phyloP scores from a whole-genome alignment of 1,140 invertebrate species.

The Microplitis demolitor region DNA sequence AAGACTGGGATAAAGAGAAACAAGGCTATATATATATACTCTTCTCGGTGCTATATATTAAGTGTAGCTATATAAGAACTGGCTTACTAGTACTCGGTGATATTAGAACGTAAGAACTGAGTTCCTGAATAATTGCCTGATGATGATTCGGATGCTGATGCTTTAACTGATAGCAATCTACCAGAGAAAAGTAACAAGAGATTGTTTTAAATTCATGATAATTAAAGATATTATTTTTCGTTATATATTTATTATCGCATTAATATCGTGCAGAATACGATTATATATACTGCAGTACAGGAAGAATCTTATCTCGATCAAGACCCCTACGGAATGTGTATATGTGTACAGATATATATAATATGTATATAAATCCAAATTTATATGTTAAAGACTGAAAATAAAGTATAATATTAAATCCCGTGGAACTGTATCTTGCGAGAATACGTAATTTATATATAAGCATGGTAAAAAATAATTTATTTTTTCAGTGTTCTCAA shows the following conservation, averaged over 20 bases:
- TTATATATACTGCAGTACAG: conserved; percentile 12
- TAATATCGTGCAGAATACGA: conserved; percentile 36
- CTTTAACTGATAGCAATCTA: neutral
- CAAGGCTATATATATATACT: neutral
- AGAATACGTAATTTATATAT: no score
- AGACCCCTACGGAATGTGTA: conserved; percentile 20
- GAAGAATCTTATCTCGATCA: conserved; percentile 30
- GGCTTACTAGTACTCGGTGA: conserved; percentile 21
- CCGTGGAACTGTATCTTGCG: no score
- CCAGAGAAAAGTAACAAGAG: neutral
- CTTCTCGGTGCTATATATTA: conserved; percentile 35
- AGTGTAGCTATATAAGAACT: conserved; percentile 44
- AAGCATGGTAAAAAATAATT: no score
- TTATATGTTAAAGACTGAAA: neutral
- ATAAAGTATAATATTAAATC: neutral
- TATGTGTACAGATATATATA: no score
- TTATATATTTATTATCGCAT: conserved; percentile 6
- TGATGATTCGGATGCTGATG: neutral
- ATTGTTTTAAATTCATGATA: conserved; percentile 17
- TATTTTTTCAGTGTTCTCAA: no score
- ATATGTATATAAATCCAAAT: neutral
- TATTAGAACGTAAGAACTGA: conserved; percentile 8
- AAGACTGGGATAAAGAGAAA: conserved; percentile 13
- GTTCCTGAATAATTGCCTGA: conserved; percentile 27
- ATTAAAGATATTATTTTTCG: conserved; percentile 30